phyloP scores from a whole-genome alignment of 2,888 invertebrate genomes.

The Papilio elwesi region DNA sequence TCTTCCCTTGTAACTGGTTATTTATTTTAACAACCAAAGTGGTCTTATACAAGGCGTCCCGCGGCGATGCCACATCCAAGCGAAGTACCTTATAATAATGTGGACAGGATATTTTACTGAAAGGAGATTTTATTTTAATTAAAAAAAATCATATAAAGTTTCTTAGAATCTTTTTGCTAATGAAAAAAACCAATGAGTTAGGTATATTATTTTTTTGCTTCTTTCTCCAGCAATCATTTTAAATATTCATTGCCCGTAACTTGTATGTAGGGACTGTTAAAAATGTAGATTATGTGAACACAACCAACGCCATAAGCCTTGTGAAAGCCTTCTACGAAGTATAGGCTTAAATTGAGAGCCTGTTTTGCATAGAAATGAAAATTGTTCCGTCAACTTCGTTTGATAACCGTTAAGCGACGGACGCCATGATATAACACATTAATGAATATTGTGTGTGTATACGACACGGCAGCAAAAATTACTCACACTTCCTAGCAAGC shows the following conservation, averaged over 20 bases:
- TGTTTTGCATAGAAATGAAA: conserved; percentile 42
- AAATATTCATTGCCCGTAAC: background rate
- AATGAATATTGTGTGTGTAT: conserved; percentile 29
- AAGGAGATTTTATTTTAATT: too few species aligned
- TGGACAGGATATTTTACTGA: too few species aligned
- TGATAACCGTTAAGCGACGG: conserved; percentile 36
- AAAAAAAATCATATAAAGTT: too few species aligned
- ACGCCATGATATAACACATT: conserved; percentile 20
- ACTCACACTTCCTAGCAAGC: background rate
- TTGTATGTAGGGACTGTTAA: conserved; percentile 6
- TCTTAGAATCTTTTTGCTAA: too few species aligned
- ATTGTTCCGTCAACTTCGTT: conserved; percentile 40
- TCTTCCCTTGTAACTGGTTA: too few species aligned
- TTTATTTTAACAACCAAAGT: too few species aligned
- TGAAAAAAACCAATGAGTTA: too few species aligned
- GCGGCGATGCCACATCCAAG: too few species aligned
- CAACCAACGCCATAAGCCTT: conserved; percentile 25
- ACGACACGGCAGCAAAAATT: background rate
- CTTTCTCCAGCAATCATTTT: background rate
- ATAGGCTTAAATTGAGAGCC: conserved; percentile 39
- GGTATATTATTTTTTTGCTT: background rate
- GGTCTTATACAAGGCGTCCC: too few species aligned
- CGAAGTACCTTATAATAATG: too few species aligned
- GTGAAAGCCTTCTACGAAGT: conserved; percentile 38
- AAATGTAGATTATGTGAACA: conserved; percentile 35